Conservation (phyloP, 2,888 invertebrate species). For the Apodemia mormo region DNA sequence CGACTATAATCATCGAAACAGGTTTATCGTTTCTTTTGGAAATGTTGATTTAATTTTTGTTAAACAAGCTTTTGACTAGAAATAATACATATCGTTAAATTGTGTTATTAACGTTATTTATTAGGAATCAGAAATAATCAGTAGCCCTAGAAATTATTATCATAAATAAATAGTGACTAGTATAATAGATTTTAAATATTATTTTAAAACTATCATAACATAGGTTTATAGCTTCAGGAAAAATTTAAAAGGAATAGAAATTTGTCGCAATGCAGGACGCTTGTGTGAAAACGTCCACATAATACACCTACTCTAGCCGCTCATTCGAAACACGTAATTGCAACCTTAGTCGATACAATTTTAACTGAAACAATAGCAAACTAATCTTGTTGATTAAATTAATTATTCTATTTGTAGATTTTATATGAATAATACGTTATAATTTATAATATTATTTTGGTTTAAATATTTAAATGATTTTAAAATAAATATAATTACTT, state of each 20-base stretch:
- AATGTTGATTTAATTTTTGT: slow-evolving; percentile 44
- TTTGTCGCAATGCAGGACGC: slow-evolving; percentile 78
- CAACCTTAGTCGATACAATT: slow-evolving; percentile 51
- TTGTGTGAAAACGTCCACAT: slow-evolving; percentile 61
- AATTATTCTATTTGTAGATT: too few species aligned
- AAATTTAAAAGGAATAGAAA: slow-evolving; percentile 64
- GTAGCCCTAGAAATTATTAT: neutral
- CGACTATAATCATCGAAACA: slow-evolving; percentile 65
- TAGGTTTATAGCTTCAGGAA: slow-evolving; percentile 47
- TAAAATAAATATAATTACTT: too few species aligned
- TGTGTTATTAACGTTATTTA: slow-evolving; percentile 47
- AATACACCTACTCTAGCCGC: slow-evolving; percentile 52
- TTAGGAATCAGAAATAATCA: neutral
- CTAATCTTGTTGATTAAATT: too few species aligned
- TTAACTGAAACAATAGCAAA: slow-evolving; percentile 28
- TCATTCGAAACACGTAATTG: slow-evolving; percentile 66
- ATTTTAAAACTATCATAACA: neutral
- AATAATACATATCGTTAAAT: slow-evolving; percentile 14
- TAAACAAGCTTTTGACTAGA: slow-evolving; percentile 9
- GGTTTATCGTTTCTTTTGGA: slow-evolving; percentile 66
- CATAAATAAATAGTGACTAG: neutral
- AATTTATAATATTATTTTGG: too few species aligned
- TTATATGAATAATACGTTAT: too few species aligned
- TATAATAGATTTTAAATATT: neutral
- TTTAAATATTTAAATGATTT: too few species aligned